A percentile compares a stretch with the other conserved stretches of the same genome.
Conservation (phyloP, 2,797 vertebrate species). For the Rhinichthys osculus region DNA sequence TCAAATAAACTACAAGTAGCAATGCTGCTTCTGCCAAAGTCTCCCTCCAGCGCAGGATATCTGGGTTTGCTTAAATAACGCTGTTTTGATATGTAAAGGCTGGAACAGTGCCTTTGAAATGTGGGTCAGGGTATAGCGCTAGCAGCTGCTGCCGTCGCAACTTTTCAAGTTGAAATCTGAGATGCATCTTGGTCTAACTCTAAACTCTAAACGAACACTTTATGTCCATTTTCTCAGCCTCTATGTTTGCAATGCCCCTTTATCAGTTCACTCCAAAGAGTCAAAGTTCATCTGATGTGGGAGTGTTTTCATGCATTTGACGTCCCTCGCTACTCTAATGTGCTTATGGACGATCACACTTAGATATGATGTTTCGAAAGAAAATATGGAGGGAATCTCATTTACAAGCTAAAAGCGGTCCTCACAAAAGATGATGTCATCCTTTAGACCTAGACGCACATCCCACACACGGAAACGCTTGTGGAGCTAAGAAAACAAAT, state of each 20-base stretch:
- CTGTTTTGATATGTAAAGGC: conserved; percentile 36
- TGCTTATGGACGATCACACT: neutral
- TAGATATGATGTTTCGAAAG: conserved; percentile 31
- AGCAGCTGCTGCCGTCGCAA: conserved; percentile 1
- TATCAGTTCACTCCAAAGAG: neutral
- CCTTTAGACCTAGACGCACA: neutral
- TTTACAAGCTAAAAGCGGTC: neutral
- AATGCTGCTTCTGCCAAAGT: neutral
- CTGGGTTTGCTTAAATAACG: conserved; percentile 40
- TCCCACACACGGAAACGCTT: neutral
- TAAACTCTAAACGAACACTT: neutral
- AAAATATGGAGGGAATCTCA: conserved; percentile 19
- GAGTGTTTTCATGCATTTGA: neutral
- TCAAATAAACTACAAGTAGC: neutral
- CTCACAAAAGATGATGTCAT: conserved; percentile 26
- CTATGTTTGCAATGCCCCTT: neutral
- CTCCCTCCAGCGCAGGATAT: conserved; percentile 10
- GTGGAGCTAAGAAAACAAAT: conserved; percentile 1
- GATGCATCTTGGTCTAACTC: neutral
- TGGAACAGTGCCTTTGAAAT: conserved; percentile 41
- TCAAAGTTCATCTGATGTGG: conserved; percentile 16
- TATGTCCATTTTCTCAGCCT: neutral
- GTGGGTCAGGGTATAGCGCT: conserved; percentile 41
- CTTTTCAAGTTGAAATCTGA: conserved; percentile 24
- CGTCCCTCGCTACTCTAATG: neutral